Evolutionary conservation across 35 echinoderm and acorn worm species (phyloP), one percentile per base, ranked within the genome.

Genomic region (Lytechinus pictus): DNA sequence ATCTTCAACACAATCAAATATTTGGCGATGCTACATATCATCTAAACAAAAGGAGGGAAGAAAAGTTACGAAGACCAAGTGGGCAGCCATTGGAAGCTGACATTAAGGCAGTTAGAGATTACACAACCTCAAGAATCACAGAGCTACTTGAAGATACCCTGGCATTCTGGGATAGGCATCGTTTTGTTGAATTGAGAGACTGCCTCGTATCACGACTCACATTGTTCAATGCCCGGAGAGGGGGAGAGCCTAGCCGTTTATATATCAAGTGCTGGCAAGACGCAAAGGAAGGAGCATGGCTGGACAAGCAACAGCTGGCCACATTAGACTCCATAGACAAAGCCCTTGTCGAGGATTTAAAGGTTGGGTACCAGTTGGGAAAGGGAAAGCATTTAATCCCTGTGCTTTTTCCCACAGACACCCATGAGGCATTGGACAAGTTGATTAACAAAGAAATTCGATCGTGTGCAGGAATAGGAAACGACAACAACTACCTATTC

Each of bases 141-240:
- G 86, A 52, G 57, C 54, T 95, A 44, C 16, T 95, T 54, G 54
- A 9, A 24, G 54, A 98, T 91, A 16, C 51, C 16, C 87, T 90
- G 53, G 93, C 28, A 55, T 71, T 97, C n/a, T 87, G 57, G 56
- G 94, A 95, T 57, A 86, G 52, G n/a, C 89, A 94, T 86, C 90
- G 94, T 7, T 99, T 99, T 66, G 29, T 28, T 2, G 86, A 95
- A 86, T 60, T 99, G 5, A 27, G 95, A 28, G 95, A 97, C 57
- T 21, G 96, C 27, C 53, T 94, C 9, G 96, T 95, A 10, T 10
- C 95, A 44, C 52, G 98, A 9, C 89, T 99, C 2, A 99, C 95
- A 27, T 24, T 97, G 9, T 99, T 95, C 71, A 99, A 99, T 94
- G 95, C 95, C 2, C 72, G 98, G 21, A 60, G 95, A 57, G 95